Evolutionary conservation across 2,797 vertebrate species (phyloP), one percentile per base, ranked within the genome.

Genomic region (Danio jaintianensis): DNA sequence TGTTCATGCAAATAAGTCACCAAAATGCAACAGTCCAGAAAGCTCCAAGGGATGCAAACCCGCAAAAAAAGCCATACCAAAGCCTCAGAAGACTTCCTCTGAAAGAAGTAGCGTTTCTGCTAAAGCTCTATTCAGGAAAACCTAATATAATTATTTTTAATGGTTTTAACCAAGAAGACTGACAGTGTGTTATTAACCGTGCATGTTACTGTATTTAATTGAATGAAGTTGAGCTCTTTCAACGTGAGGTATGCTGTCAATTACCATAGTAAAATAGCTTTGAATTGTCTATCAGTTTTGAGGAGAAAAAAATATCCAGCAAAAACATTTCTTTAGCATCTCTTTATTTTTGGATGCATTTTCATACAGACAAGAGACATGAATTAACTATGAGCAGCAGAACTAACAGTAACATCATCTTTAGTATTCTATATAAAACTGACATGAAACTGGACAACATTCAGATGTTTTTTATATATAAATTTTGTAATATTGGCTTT

Each of bases 31-130:
- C 48, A 29, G 59, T n/a, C 40, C 42, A 63, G 82, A 62, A 42
- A 79, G 78, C 66, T 78, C n/a, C 1, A 84, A 75, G 15, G 84
- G 36, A 45, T 56, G n/a, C 52, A 85, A 36, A 81, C 16, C 47
- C 29, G 38, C 77, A 15, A 82, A 81, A 67, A 85, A 77, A 68
- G 18, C 29, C 43, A 63, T 61, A 20, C 20, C 76, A 75, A 85
- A 64, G 63, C 16, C 69, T 82, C 79, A 43, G 5, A 78, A 72
- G 4, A 59, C 42, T 22, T 69, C 71, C 48, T n/a, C 47, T 58
- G 66, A 80, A 88, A 85, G 38, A 50, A 83, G 79, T 78, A 69
- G 29, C 66, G 29, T 42, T 47, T 11, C 48, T 43, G 3, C 1
- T 18, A 53, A 63, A 50, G 11, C 20, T 67, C 36, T 12, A 8